Base-by-base conservation (phyloP, 2,888 invertebrate genomes). In the Drosophila borborema region DNA sequence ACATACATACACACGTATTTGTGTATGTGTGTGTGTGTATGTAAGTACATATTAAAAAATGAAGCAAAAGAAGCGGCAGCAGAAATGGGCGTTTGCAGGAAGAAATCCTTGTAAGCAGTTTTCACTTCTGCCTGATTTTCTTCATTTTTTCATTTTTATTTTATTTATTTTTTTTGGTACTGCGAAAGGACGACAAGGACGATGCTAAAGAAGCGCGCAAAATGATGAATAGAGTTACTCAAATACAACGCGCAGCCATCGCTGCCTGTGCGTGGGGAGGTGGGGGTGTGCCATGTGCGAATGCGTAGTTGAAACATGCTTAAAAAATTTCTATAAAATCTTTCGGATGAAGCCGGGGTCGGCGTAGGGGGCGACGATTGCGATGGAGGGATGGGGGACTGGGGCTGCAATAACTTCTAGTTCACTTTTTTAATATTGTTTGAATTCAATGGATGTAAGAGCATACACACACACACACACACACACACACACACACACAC, bases 151-250 rank as follows among this genome's bases (percentile, higher is more conserved):
- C 64, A 55, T 53, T 48, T 58, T 38, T 51, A 45, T 51, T 51
- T 43, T 1, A n/a, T 53, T 38, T 28, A 20, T 51, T 23, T 48
- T 49, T 69, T 56, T 18, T 34, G 12, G 18, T 51, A 34, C 18
- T 51, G 51, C n/a, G 10, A 8, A 34, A 36, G 38, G 53, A 56
- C 41, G 48, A 56, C 55, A 53, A 62, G 55, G 62, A 54, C 63
- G 67, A 56, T 28, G 72, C 81, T 61, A 76, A 80, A 49, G 69
- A 82, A 76, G 77, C 82, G 77, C 79, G 66, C 86, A 88, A 88
- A 90, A 86, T 86, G 90, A 90, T 86, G 85, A 85, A 85, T 85
- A 85, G 84, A 85, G 90, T 89, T 89, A 85, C 84, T 87, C 84
- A 89, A 85, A 85, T 85, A 85, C 78, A 64, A 55, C 65, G 56